Percentiles rank a stretch among this genome's conserved stretches.
These are phyloP conservation scores for Megathymus violae DNA, from an alignment of 1,140 invertebrate species.

Conservation along the genomic window DNA sequence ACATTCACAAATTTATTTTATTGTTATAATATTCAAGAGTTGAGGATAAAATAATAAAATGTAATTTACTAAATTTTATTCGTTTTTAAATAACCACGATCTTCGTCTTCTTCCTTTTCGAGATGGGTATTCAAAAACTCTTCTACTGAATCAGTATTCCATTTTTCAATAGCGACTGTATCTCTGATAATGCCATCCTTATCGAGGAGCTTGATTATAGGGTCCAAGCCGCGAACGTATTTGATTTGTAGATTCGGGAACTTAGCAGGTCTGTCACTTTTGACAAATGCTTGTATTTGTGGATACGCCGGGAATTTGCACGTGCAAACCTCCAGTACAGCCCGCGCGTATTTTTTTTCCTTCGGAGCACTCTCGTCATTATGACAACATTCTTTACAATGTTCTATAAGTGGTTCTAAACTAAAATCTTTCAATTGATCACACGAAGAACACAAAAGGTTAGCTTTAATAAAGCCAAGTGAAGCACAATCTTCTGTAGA, in stretches of 20 bases:
- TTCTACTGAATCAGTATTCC: slow-evolving; percentile 98
- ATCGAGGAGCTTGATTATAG: slow-evolving; percentile 95
- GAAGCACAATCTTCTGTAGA: slow-evolving; percentile 92
- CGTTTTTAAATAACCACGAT: slow-evolving; percentile 85
- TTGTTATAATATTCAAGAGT: too few relatives aligned
- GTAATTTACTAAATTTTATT: slow-evolving; percentile 82
- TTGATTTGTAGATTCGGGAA: slow-evolving; percentile 95
- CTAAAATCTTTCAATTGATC: slow-evolving; percentile 92
- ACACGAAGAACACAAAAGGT: slow-evolving; percentile 94
- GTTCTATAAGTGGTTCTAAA: slow-evolving; percentile 87
- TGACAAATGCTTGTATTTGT: slow-evolving; percentile 97
- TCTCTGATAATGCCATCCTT: slow-evolving; percentile 92
- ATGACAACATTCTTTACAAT: slow-evolving; percentile 90
- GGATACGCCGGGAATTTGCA: slow-evolving; percentile 98
- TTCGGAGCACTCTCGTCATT: slow-evolving; percentile 85
- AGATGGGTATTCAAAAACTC: slow-evolving; percentile 96
- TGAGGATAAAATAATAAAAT: slow-evolving; percentile 18
- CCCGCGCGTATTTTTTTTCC: slow-evolving; percentile 91
- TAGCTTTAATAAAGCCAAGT: slow-evolving; percentile 94
- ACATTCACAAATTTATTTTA: too few relatives aligned
- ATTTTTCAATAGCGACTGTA: slow-evolving; percentile 96
- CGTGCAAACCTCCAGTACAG: slow-evolving; percentile 95
- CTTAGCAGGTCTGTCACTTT: slow-evolving; percentile 92
- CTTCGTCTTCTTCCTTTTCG: slow-evolving; percentile 81
- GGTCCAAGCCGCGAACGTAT: slow-evolving; percentile 95